Base-by-base conservation (phyloP, 2,113 vertebrate genomes). In the Fregata magnificens region DNA sequence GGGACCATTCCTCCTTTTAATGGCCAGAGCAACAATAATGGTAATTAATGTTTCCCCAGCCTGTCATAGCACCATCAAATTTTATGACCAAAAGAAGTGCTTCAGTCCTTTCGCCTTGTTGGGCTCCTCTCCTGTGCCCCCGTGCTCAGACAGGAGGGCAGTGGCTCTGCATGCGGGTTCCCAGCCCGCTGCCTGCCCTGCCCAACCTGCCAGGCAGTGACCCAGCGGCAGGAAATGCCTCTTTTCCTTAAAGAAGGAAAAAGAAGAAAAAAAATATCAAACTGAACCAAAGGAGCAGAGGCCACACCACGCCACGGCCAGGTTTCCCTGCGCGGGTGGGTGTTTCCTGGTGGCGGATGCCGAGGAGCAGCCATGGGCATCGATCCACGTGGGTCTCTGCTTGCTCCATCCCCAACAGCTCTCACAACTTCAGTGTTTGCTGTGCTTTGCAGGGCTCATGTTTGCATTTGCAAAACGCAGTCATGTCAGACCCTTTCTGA, bases 21-120 rank as follows among this genome's bases (percentile, higher is more conserved):
- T 45, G 52, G 80, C 56, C n/a, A 12, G 76, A 94, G 45, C 38
- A 94, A 86, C 82, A 88, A 56, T 92, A 83, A 74, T 11, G 40
- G 69, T 53, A 84, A 94, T 74, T 62, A 95, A 96, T 84, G 61
- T 59, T 82, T 90, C 92, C 86, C 91, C 65, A 89, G 86, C 73
- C 80, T 84, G 61, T 29, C 49, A n/a, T 91, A 82, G 62, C 77
- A 29, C 42, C 0, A 1, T 56, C 66, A 50, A 2, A 7, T 91
- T 86, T 95, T 92, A 95, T 71, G 65, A 40, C 44, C 34, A 21
- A 7, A 78, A 71, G 82, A 82, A 92, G 49, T 2, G 6, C 31
- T 81, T 61, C 2, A 5, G 44, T 55, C 52, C 81, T 55, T 81
- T 24, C 1, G 13, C 76, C 63, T 76, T 17, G 47, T 13, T 0